Evolutionary conservation across 2,113 vertebrate genomes (phyloP), one percentile per base, ranked within the genome.

Genomic region (Lamprotornis superbus): DNA sequence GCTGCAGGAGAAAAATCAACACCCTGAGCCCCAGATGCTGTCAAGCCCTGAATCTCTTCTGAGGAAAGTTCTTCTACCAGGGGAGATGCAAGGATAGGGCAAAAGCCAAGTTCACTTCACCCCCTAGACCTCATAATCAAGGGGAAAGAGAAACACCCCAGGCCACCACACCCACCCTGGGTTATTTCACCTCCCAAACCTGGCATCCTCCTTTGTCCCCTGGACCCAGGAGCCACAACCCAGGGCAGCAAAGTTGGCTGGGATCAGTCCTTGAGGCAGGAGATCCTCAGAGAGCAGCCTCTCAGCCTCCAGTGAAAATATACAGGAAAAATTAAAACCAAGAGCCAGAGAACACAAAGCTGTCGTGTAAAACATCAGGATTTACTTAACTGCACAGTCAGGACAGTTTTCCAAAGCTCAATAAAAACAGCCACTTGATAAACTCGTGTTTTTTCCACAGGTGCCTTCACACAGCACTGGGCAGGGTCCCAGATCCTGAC

Each of bases 31-130:
- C 8, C 74, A 64, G 12, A 10, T 23, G 18, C 11, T n/a, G 1
- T 1, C 89, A 80, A 70, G 39, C 56, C 44, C 56, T 91, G 42
- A 6, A 6, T 6, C 16, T 27, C 44, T 7, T 0, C 44, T 70
- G 74, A 79, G 93, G 68, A 13, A 27, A 42, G 8, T 49, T 18
- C 56, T 13, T 69, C n/a, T 49, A 31, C 27, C 14, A 5, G 2
- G 7, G 2, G 12, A 2, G 0, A 15, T 35, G 10, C 28, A 5
- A 0, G 6, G 10, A 7, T 0, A 14, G 2, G n/a, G 60, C 74
- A 17, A 57, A 31, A 20, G 61, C 6, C 16, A 94, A 74, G 31
- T 88, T 91, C 75, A 75, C 23, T 24, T 49, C 23, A 50, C 49
- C 25, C 65, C 56, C 7, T 42, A 82, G 47, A 30, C 10, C 46